Evolutionary conservation across 2,113 vertebrate genomes (phyloP).

Genomic region (Zosterops japonicus): DNA sequence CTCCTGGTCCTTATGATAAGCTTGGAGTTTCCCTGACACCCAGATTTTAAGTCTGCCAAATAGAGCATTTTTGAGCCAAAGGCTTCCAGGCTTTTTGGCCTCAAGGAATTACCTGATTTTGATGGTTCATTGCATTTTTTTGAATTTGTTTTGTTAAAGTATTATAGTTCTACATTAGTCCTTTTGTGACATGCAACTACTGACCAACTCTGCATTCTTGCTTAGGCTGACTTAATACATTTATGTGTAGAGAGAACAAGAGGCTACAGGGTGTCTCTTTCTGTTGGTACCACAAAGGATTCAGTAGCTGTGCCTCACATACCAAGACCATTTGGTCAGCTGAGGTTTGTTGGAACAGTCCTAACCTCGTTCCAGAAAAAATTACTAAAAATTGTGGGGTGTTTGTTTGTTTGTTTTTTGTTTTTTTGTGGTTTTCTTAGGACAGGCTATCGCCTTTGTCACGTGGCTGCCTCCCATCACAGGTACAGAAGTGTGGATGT

Average conservation of each 20-base stretch:
- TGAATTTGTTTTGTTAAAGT: neutral
- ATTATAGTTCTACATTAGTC: neutral
- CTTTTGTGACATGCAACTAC: neutral
- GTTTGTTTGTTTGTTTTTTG: too few species aligned
- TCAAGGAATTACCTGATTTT: neutral
- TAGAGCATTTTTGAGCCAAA: neutral
- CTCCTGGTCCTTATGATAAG: neutral
- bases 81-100: neutral
- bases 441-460: neutral
- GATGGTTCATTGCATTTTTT: neutral
- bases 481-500: neutral
- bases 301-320: neutral
- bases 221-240: neutral
- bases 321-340: neutral
- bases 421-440: neutral
- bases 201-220: neutral
- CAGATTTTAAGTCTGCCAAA: neutral
- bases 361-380: neutral
- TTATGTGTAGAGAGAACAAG: neutral
- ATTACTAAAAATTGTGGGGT: rapidly evolving
- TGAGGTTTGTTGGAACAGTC: neutral
- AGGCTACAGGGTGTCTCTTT: neutral
- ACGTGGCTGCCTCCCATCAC: neutral
- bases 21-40: neutral
- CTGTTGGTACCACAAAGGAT: neutral